Evolutionary conservation across 2,797 vertebrate genomes (phyloP).

Genomic region (Scyliorhinus canicula): DNA sequence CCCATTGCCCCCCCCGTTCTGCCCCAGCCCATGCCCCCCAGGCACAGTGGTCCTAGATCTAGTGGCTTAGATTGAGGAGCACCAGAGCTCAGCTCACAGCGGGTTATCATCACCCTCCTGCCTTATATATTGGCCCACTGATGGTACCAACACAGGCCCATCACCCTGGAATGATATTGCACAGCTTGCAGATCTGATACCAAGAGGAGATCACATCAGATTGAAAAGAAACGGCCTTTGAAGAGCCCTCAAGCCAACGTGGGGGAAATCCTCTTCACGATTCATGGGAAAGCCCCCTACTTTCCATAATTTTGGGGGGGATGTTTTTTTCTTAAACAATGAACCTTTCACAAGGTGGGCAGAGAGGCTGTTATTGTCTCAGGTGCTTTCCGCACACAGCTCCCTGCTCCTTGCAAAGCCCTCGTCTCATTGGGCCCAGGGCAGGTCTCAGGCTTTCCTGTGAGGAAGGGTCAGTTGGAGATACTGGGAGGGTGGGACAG

Average conservation of each 20-base stretch:
- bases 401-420: not conserved
- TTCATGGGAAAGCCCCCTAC: not conserved
- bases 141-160: no score
- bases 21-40: no score
- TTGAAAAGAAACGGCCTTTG: not conserved
- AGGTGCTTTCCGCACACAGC: not conserved
- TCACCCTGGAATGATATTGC: no score
- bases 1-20: no score
- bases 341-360: not conserved
- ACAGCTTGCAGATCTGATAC: not conserved
- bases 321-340: not conserved
- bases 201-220: not conserved
- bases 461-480: not conserved
- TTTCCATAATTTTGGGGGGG: not conserved
- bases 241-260: not conserved
- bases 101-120: no score
- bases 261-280: not conserved
- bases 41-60: no score
- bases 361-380: not conserved
- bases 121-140: no score
- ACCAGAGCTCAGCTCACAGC: no score
- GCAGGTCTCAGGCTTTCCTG: not conserved
- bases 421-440: not conserved
- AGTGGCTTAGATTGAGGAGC: no score
- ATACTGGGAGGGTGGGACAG: no score